phyloP scores from a whole-genome alignment of 92 coral and sea anemone genomes.

The Desmophyllum pertusum region DNA sequence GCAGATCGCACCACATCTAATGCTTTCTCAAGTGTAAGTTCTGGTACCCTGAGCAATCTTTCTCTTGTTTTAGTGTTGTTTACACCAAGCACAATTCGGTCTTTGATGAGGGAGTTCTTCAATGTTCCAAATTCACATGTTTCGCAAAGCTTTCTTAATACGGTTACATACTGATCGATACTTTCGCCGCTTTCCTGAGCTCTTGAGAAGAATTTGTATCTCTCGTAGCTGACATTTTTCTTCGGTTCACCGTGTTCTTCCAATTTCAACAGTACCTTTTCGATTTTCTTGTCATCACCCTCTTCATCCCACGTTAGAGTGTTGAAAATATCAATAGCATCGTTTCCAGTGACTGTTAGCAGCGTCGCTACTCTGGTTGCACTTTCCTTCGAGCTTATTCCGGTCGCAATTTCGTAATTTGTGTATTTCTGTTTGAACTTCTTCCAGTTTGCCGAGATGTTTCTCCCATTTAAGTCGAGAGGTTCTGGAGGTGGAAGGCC shows the following conservation, averaged over 20 bases:
- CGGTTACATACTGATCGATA: conserved; percentile 52
- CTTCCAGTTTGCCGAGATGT: conserved; percentile 54
- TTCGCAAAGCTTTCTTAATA: conserved; percentile 30
- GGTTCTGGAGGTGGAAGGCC: conserved; percentile 64
- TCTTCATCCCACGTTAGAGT: conserved; percentile 47
- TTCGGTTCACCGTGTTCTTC: conserved; percentile 51
- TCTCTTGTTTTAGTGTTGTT: conserved; percentile 49
- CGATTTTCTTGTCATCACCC: conserved; percentile 52
- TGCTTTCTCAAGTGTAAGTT: conserved; percentile 50
- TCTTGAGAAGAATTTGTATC: conserved; percentile 50
- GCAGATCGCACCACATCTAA: conserved; percentile 56
- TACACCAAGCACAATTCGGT: conserved; percentile 47
- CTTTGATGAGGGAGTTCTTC: conserved; percentile 55
- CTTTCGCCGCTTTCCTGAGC: conserved; percentile 52
- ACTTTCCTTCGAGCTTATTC: conserved; percentile 37
- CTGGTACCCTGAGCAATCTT: conserved; percentile 43
- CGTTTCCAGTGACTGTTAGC: conserved; percentile 49
- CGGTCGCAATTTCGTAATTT: conserved; percentile 57
- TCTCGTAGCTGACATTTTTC: conserved; percentile 48
- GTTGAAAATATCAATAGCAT: conserved; percentile 42
- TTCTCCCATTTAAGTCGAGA: conserved; percentile 58
- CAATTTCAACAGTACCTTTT: conserved; percentile 39
- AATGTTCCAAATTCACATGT: conserved; percentile 52
- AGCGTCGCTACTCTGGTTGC: conserved; percentile 53
- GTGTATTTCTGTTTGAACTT: conserved; percentile 53